Percentiles rank a stretch among this genome's conserved stretches.
Evolutionary conservation across 2,113 vertebrate genomes (phyloP).

Genomic region (Amphiprion ocellaris): DNA sequence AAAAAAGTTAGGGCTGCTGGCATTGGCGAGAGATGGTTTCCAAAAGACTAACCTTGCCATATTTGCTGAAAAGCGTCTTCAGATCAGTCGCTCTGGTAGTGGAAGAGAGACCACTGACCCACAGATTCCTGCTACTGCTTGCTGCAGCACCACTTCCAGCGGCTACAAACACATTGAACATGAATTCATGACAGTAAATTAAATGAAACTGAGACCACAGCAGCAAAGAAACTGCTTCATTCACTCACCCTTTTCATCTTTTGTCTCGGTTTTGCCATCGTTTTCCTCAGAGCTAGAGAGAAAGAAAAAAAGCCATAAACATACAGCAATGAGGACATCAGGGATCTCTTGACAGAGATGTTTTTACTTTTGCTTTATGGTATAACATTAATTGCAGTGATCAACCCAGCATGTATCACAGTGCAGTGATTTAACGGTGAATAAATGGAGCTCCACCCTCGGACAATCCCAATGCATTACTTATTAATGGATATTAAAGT

Average conservation of each 20-base stretch:
- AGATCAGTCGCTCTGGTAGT: slow-evolving; percentile 96
- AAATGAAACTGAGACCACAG: neutral
- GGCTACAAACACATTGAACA: slow-evolving; percentile 63
- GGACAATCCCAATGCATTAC: slow-evolving; percentile 62
- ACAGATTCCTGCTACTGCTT: slow-evolving; percentile 90
- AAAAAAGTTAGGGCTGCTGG: fast-evolving
- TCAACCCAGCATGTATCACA: slow-evolving; percentile 56
- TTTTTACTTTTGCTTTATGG: slow-evolving; percentile 37
- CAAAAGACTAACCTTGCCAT: slow-evolving; percentile 89
- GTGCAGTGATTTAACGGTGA: slow-evolving; percentile 55
- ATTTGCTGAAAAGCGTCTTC: slow-evolving; percentile 98
- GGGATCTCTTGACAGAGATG: neutral
- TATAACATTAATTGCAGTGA: slow-evolving; percentile 48
- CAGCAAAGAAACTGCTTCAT: fast-evolving
- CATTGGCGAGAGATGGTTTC: fast-evolving
- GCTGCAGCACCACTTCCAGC: slow-evolving; percentile 71
- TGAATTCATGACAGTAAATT: neutral
- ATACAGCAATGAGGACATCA: slow-evolving; percentile 29
- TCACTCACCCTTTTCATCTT: slow-evolving; percentile 93
- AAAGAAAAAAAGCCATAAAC: slow-evolving; percentile 78
- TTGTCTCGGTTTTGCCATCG: slow-evolving; percentile 85
- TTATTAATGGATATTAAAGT: slow-evolving; percentile 62
- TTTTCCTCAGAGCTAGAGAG: slow-evolving; percentile 90
- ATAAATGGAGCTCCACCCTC: slow-evolving; percentile 54
- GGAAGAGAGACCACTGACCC: slow-evolving; percentile 97